A percentile compares a stretch with the other conserved stretches of the same genome.
phyloP scores from a whole-genome alignment of 2,888 invertebrate genomes.

The Drosophila mettleri region DNA sequence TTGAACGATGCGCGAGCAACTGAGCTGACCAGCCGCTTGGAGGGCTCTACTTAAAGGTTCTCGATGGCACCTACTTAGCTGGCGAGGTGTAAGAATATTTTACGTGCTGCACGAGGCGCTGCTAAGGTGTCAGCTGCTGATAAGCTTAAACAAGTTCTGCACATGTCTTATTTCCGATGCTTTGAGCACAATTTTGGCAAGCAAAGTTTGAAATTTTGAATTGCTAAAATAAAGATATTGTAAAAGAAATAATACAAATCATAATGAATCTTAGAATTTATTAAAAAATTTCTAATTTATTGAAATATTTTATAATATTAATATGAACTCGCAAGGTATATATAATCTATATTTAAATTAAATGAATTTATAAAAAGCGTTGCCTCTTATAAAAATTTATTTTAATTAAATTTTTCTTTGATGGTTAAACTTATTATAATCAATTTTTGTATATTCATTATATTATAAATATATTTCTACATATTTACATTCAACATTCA shows the following conservation, averaged over 20 bases:
- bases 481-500: too few relatives aligned
- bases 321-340: too few relatives aligned
- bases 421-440: too few relatives aligned
- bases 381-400: too few relatives aligned
- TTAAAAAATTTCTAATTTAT: too few relatives aligned
- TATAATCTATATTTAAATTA: too few relatives aligned
- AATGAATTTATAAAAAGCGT: too few relatives aligned
- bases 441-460: too few relatives aligned
- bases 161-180: not conserved
- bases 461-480: too few relatives aligned
- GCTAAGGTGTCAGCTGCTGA: conserved; percentile 14
- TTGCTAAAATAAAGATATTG: not conserved
- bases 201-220: not conserved
- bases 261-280: too few relatives aligned
- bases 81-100: conserved; percentile 9
- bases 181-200: not conserved
- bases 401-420: too few relatives aligned
- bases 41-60: conserved; percentile 69
- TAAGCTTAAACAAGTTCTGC: conserved; percentile 15
- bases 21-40: conserved; percentile 39
- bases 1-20: conserved; percentile 52
- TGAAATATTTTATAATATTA: not conserved
- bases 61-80: conserved; percentile 11
- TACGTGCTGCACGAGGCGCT: not conserved
- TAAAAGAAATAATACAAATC: not conserved